Evolutionary conservation across 2,888 invertebrate genomes (phyloP).

Genomic region (Cheilosia urbana): DNA sequence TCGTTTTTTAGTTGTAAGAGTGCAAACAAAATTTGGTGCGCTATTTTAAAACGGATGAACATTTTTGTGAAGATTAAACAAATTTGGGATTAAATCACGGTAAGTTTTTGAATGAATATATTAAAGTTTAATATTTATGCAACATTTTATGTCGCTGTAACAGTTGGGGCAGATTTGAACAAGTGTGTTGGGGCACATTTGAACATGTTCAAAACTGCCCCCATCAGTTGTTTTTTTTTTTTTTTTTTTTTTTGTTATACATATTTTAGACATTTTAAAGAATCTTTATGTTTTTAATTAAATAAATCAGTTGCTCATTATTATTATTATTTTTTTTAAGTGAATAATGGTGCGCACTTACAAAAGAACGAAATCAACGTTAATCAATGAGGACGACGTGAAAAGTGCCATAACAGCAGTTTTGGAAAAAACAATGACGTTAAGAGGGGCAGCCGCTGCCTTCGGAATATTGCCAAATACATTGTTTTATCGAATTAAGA

Average conservation of each 20-base stretch:
- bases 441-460: too few species aligned
- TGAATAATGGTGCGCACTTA: too few species aligned
- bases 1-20: conserved; percentile 2
- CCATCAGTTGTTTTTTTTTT: too few species aligned
- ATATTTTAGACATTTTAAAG: too few species aligned
- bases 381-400: too few species aligned
- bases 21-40: conserved; percentile 7
- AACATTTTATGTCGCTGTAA: conserved; percentile 20
- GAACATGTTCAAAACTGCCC: conserved; percentile 27
- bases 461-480: conserved; percentile 16
- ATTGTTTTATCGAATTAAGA: conserved; percentile 64
- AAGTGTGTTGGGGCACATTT: conserved; percentile 22
- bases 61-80: conserved; percentile 13
- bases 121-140: conserved; percentile 21
- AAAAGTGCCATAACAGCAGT: too few species aligned
- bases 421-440: too few species aligned
- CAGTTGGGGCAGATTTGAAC: conserved; percentile 30
- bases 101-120: conserved; percentile 17
- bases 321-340: too few species aligned
- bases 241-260: too few species aligned
- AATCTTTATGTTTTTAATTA: too few species aligned
- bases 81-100: conserved; percentile 21
- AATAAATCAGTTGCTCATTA: too few species aligned
- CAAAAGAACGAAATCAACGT: too few species aligned
- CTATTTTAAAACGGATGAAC: conserved; percentile 16